Evolutionary conservation across 2,113 vertebrate species (phyloP).

Genomic region (Ceyx cyanopectus): DNA sequence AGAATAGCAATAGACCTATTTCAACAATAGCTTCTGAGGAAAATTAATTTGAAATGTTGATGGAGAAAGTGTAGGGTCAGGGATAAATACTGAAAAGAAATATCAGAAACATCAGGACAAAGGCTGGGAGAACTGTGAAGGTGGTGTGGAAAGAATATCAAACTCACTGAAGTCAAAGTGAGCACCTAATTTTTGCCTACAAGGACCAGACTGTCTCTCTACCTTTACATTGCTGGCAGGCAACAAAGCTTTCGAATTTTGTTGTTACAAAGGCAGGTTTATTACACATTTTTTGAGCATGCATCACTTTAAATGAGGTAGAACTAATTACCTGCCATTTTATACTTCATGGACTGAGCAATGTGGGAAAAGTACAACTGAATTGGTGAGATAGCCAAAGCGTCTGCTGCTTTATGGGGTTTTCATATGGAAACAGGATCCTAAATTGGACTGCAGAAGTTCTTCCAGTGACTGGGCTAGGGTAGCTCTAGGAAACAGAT

Average conservation of each 20-base stretch:
- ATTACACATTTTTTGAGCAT: fast-evolving
- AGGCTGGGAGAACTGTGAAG: background rate
- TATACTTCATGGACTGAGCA: background rate
- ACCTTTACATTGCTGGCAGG: background rate
- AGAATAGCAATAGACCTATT: background rate
- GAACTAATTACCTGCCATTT: background rate
- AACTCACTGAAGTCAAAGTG: background rate
- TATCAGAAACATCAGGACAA: background rate
- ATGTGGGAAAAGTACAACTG: background rate
- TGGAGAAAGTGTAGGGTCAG: background rate
- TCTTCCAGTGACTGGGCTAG: background rate
- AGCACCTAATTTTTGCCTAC: background rate
- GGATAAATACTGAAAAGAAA: background rate
- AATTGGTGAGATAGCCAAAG: background rate
- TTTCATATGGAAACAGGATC: background rate
- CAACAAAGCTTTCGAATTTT: background rate
- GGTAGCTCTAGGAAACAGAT: background rate
- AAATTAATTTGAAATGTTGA: background rate
- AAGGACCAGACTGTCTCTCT: background rate
- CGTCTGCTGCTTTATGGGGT: background rate
- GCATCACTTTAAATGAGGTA: background rate
- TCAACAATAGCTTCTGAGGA: background rate
- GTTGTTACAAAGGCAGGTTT: background rate
- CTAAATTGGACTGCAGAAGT: background rate
- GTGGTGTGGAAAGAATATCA: background rate